Base-by-base conservation (phyloP, 2,888 invertebrate species). In the Sepioteuthis lessoniana region DNA sequence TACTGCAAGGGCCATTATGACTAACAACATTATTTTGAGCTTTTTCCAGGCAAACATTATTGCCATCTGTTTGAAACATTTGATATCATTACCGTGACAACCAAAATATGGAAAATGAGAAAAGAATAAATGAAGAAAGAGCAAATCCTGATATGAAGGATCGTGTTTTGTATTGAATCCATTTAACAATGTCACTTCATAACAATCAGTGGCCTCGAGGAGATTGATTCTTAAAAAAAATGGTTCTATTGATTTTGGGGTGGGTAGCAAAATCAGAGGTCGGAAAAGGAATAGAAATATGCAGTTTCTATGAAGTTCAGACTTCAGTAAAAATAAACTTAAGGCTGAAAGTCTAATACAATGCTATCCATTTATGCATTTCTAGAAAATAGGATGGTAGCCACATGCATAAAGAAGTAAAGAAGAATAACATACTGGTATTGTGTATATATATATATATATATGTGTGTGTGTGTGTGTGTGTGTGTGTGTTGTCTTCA, bases 161-260 rank as follows among this genome's bases (percentile, higher is more conserved):
- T 76, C 76, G n/a, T 19, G 76, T 76, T 76, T 76, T 76, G 76
- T 76, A 76, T 76, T n/a, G 76, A 76, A 76, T 76, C 76, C 76
- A 76, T 76, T 76, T 76, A 35, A 76, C n/a, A 76, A 76, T 76
- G 76, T 76, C 76, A 76, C 76, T 76, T 76, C 76, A 76, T n/a
- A 76, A 76, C 76, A 76, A 76, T 76, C 76, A 16, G 76, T 76
- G 13, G 76, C 76, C 76, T 76, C 76, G 13, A 35, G 76, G 76
- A 76, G 76, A 76, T 76, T 76, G 76, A 76, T 76, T 76, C 76
- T 76, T 1, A n/a, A 35, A 76, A 35, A 76, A n/a, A n/a, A 76
- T 76, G 35, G 76, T 76, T 76, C n/a, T n/a, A 76, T 76, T 76
- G 76, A 76, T 76, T 76, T 76, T 76, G n/a, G 16, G n/a, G 76